phyloP scores from a whole-genome alignment of 2,888 invertebrate genomes.

The Leptopterna dolabrata region DNA sequence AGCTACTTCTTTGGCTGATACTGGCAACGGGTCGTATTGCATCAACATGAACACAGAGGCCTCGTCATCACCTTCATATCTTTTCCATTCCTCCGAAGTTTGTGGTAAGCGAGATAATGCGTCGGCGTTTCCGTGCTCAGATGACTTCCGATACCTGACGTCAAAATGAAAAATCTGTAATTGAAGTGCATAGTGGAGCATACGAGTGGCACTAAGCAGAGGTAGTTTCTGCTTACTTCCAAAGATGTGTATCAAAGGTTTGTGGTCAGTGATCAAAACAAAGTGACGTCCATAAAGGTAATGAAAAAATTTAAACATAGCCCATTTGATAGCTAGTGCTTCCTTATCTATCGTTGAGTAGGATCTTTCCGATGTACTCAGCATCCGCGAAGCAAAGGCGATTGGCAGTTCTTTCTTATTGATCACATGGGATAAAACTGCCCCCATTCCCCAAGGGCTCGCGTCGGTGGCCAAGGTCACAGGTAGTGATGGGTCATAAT shows the following conservation, averaged over 20 bases:
- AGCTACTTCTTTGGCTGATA: conserved; percentile 3
- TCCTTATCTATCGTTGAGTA: conserved; percentile 58
- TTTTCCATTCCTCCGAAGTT: conserved; percentile 3
- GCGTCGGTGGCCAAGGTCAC: conserved; percentile 9
- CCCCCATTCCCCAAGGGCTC: conserved; percentile 53
- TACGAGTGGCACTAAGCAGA: too few species aligned
- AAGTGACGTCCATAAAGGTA: too few species aligned
- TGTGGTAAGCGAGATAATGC: not conserved
- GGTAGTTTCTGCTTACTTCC: too few species aligned
- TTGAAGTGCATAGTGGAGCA: conserved; percentile 25
- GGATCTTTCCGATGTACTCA: conserved; percentile 40
- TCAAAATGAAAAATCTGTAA: conserved; percentile 44
- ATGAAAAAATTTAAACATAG: too few species aligned
- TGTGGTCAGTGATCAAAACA: too few species aligned
- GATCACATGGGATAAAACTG: conserved; percentile 1
- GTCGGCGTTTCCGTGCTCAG: conserved; percentile 25
- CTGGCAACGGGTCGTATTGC: too few species aligned
- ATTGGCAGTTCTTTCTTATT: conserved; percentile 57
- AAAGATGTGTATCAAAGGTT: too few species aligned
- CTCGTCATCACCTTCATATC: not conserved
- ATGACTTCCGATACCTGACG: conserved; percentile 15
- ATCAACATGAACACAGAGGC: not conserved
- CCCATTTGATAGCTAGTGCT: conserved; percentile 58
- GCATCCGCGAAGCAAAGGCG: conserved; percentile 44
- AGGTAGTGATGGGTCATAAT: not conserved